Evolutionary conservation across 2,888 invertebrate genomes (phyloP).

Genomic region (Dendrolimus houi): DNA sequence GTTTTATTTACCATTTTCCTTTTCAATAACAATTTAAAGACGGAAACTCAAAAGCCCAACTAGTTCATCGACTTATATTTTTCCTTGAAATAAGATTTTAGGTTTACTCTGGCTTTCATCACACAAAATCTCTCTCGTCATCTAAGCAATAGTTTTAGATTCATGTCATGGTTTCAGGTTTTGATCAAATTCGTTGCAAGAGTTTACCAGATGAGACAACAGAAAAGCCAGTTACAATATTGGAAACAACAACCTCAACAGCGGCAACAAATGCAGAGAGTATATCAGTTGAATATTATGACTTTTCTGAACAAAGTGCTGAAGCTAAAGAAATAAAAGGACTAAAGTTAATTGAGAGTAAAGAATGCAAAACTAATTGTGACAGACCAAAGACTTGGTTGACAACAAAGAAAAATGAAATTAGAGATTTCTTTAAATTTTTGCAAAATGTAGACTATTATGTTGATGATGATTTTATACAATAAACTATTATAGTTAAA

Average conservation of each 20-base stretch:
- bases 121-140: too few relatives aligned
- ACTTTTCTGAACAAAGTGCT: not conserved
- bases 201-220: not conserved
- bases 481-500: too few relatives aligned
- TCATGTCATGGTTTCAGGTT: too few relatives aligned
- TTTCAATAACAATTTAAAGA: too few relatives aligned
- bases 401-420: constrained; percentile 37
- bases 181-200: too few relatives aligned
- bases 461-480: too few relatives aligned
- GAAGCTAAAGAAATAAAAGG: not conserved
- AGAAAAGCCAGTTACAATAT: not conserved
- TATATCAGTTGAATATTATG: not conserved
- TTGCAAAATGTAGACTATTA: constrained; percentile 7
- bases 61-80: too few relatives aligned
- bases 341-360: not conserved
- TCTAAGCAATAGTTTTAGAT: too few relatives aligned
- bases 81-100: too few relatives aligned
- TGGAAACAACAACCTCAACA: constrained; percentile 1
- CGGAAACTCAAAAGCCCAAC: too few relatives aligned
- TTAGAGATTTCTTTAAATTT: constrained; percentile 38
- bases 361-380: constrained; percentile 10
- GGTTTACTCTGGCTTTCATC: too few relatives aligned
- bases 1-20: too few relatives aligned
- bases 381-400: constrained; percentile 27
- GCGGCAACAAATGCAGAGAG: not conserved